These are phyloP conservation scores for Protonemura montana DNA, from an alignment of 2,888 invertebrate genomes.

Conservation along the genomic window DNA sequence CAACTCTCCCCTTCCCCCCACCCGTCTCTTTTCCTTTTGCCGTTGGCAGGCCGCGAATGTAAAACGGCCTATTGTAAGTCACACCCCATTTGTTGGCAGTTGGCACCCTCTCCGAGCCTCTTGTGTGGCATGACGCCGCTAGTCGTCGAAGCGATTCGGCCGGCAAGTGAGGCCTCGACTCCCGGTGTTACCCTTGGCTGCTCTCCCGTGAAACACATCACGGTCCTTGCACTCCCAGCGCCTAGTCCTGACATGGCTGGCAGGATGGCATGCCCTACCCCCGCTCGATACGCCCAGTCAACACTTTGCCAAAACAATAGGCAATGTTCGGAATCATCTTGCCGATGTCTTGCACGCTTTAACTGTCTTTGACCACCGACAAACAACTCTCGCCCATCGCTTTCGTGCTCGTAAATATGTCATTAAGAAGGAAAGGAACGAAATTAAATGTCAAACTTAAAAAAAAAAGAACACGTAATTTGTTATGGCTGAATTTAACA, in stretches of 20 bases:
- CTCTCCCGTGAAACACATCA: background rate
- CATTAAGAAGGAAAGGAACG: background rate
- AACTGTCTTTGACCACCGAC: background rate
- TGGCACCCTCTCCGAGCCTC: constrained; percentile 14
- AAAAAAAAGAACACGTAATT: background rate
- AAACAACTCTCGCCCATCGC: background rate
- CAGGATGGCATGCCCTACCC: background rate
- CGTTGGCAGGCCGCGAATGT: background rate
- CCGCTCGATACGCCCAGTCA: background rate
- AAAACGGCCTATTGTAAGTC: constrained; percentile 7
- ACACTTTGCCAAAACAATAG: background rate
- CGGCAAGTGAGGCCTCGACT: constrained; percentile 22
- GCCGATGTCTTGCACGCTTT: background rate
- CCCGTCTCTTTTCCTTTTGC: background rate
- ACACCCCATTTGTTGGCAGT: constrained; percentile 17
- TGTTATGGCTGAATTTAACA: constrained; percentile 7
- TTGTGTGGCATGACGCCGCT: background rate
- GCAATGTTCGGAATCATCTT: background rate
- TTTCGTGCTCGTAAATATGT: background rate
- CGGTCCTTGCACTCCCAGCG: background rate
- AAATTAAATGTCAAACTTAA: background rate
- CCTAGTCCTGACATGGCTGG: background rate
- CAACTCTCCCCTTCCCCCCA: background rate
- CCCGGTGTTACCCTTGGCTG: constrained; percentile 25
- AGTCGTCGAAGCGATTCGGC: background rate